Conservation (phyloP, 2,797 vertebrate species). For the Typhlichthys eigenmanni region DNA sequence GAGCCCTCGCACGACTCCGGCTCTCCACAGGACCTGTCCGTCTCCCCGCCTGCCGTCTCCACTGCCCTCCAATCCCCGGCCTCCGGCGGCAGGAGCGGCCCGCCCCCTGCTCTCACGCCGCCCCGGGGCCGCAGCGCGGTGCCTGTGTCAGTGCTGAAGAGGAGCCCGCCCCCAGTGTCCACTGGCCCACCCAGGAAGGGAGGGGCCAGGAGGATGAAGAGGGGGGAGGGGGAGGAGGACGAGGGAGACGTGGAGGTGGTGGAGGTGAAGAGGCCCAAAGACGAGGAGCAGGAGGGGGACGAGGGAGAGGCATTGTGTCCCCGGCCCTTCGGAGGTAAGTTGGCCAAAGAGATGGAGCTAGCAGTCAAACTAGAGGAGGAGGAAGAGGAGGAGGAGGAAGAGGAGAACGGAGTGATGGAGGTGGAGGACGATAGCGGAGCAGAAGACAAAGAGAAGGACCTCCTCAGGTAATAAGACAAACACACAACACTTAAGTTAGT, state of each 20-base stretch:
- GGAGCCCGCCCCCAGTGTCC: conserved; percentile 69
- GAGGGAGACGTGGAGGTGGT: conserved; percentile 63
- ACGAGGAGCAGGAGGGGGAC: conserved; percentile 59
- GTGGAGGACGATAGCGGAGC: conserved; percentile 76
- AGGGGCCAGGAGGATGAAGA: conserved; percentile 57
- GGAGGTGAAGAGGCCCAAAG: conserved; percentile 58
- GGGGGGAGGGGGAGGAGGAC: conserved; percentile 53
- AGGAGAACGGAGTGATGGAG: conserved; percentile 69
- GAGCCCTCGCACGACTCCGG: conserved; percentile 30
- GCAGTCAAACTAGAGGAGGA: conserved; percentile 47
- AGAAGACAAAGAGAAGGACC: conserved; percentile 77
- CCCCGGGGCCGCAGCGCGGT: conserved; percentile 69
- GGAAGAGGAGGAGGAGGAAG: conserved; percentile 54
- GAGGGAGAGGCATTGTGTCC: conserved; percentile 45
- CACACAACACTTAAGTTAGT: too few relatives aligned
- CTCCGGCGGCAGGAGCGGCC: conserved; percentile 51
- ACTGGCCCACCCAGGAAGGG: conserved; percentile 57
- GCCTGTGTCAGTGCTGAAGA: conserved; percentile 73
- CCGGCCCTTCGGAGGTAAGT: conserved; percentile 43
- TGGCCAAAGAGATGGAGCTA: conserved; percentile 50
- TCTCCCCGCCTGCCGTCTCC: conserved; percentile 55
- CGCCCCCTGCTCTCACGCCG: conserved; percentile 54
- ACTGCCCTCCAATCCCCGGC: conserved; percentile 52
- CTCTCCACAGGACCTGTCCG: conserved; percentile 62
- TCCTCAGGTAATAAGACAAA: conserved; percentile 65